These are phyloP conservation scores for Meloidogyne chitwoodi DNA, from an alignment of 1,140 invertebrate genomes.

Conservation along the genomic window DNA sequence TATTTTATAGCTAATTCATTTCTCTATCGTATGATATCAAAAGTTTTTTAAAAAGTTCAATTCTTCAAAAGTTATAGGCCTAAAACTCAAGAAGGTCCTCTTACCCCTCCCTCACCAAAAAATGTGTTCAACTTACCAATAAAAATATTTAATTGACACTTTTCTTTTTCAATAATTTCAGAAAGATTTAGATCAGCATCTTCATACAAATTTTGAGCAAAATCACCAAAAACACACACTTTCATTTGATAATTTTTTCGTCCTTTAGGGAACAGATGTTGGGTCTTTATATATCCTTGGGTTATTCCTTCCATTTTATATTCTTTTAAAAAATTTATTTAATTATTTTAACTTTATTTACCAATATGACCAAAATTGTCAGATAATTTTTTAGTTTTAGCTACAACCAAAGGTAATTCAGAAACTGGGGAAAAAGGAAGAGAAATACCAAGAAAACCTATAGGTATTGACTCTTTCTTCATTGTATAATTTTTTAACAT, in stretches of 20 bases:
- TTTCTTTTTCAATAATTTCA: conserved; percentile 10
- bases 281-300: background rate
- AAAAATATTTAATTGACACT: conserved; percentile 23
- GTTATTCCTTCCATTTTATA: background rate
- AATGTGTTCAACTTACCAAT: background rate
- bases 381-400: conserved; percentile 2
- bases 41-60: background rate
- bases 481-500: background rate
- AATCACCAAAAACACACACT: conserved; percentile 25
- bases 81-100: background rate
- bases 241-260: background rate
- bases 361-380: background rate
- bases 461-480: background rate
- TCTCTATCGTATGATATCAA: background rate
- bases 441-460: background rate
- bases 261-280: background rate
- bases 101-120: background rate
- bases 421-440: background rate
- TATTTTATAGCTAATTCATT: background rate
- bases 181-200: conserved; percentile 10
- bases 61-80: background rate
- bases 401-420: background rate
- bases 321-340: background rate
- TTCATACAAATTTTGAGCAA: conserved; percentile 8
- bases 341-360: background rate